A percentile compares a stretch with the other conserved stretches of the same genome.
Conservation (phyloP, 2,797 vertebrate species). For the Platalea minor region DNA sequence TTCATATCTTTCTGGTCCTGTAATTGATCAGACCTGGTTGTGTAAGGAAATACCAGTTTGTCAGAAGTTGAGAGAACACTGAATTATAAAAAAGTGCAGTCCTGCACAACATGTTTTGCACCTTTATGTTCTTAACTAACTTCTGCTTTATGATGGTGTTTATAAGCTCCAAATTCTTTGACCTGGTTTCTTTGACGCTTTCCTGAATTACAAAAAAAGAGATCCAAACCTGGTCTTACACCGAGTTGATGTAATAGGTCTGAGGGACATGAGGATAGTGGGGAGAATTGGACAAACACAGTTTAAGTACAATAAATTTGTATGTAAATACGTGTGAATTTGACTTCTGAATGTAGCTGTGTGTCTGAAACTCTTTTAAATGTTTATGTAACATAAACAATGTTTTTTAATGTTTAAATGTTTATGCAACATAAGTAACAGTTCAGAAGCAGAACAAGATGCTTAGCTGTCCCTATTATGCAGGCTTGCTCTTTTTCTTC, state of each 20-base stretch:
- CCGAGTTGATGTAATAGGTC: background rate
- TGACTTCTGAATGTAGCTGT: background rate
- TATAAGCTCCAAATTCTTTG: background rate
- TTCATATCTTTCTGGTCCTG: background rate
- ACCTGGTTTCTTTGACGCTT: background rate
- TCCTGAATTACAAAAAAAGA: background rate
- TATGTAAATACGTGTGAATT: background rate
- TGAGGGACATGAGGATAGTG: background rate
- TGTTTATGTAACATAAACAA: background rate
- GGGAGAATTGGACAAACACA: background rate
- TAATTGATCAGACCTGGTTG: background rate
- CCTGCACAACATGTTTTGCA: background rate
- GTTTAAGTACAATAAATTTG: background rate
- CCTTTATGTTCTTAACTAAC: background rate
- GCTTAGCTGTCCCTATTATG: background rate
- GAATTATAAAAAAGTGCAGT: background rate
- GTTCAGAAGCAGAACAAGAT: background rate
- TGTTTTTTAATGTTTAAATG: background rate
- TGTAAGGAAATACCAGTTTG: background rate
- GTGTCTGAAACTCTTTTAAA: background rate
- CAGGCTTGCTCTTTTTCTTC: background rate
- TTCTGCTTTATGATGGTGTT: background rate
- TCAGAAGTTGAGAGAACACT: background rate
- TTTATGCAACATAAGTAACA: background rate
- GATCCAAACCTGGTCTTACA: background rate